phyloP scores from a whole-genome alignment of 2,113 vertebrate genomes.

The Ptilorrhoa leucosticta region DNA sequence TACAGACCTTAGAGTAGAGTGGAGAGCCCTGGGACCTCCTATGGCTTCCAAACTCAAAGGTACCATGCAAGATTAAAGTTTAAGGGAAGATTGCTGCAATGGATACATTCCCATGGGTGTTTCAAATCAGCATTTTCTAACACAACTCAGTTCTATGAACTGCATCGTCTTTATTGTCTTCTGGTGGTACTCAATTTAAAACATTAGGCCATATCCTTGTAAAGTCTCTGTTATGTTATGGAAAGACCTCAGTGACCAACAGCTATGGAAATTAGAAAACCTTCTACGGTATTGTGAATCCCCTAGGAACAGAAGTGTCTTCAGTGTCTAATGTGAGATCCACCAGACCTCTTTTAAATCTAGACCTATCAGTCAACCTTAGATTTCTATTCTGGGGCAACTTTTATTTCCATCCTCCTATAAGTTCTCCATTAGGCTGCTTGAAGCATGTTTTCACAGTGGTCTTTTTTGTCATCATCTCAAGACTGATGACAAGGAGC shows the following conservation, averaged over 20 bases:
- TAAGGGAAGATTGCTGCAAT: not conserved
- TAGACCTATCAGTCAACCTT: not conserved
- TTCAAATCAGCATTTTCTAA: not conserved
- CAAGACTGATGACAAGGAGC: not conserved
- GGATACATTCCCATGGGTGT: not conserved
- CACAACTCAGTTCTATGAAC: not conserved
- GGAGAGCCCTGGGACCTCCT: not conserved
- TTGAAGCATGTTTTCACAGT: not conserved
- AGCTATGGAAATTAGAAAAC: not conserved
- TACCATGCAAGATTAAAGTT: not conserved
- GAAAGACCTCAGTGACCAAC: not conserved
- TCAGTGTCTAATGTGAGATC: not conserved
- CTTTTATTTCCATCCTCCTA: not conserved
- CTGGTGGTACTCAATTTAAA: not conserved
- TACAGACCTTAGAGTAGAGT: not conserved
- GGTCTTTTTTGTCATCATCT: not conserved
- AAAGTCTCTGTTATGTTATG: not conserved
- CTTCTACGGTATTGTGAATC: not conserved
- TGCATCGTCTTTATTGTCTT: not conserved
- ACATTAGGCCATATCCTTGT: not conserved
- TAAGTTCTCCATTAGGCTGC: not conserved
- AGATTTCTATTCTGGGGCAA: not conserved
- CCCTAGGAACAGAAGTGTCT: not conserved
- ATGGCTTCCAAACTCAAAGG: not conserved
- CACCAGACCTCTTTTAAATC: not conserved